Conservation (phyloP, 2,888 invertebrate species). For the Crossocerus cetratus region DNA sequence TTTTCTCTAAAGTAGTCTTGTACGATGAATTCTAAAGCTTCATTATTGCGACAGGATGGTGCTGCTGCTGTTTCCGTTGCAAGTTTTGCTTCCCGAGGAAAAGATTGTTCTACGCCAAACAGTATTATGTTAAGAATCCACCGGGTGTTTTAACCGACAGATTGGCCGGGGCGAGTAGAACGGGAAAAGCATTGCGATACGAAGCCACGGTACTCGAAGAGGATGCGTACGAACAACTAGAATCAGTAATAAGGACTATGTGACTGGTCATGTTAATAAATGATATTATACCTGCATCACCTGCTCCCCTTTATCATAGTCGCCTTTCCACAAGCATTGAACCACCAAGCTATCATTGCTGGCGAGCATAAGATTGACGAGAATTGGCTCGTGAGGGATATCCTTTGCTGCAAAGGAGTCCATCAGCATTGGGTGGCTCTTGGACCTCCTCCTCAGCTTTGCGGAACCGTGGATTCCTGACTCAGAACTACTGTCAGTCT, state of each 20-base stretch:
- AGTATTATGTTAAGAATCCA: slow-evolving; percentile 79
- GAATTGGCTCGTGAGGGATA: slow-evolving; percentile 74
- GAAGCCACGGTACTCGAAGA: slow-evolving; percentile 80
- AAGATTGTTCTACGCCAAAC: slow-evolving; percentile 79
- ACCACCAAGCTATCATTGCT: slow-evolving; percentile 87
- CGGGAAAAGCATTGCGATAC: slow-evolving; percentile 73
- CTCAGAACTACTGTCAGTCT: slow-evolving; percentile 65
- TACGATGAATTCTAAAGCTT: neutral
- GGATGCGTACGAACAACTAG: slow-evolving; percentile 80
- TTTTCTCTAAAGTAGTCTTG: neutral
- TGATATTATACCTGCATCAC: slow-evolving; percentile 85
- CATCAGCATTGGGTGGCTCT: slow-evolving; percentile 51
- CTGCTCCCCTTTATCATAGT: slow-evolving; percentile 86
- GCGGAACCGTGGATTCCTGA: slow-evolving; percentile 74
- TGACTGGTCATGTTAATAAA: slow-evolving; percentile 51
- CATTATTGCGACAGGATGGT: slow-evolving; percentile 79
- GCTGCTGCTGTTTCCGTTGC: slow-evolving; percentile 80
- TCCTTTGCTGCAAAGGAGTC: slow-evolving; percentile 71
- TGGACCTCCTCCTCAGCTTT: slow-evolving; percentile 76
- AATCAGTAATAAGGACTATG: slow-evolving; percentile 79
- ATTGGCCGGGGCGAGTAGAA: slow-evolving; percentile 55
- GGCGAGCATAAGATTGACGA: slow-evolving; percentile 85
- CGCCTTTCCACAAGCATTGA: slow-evolving; percentile 85
- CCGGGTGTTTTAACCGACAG: slow-evolving; percentile 78
- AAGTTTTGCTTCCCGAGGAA: slow-evolving; percentile 80